Base-by-base conservation (phyloP, 2,113 vertebrate species). In the Mungos mungo region DNA sequence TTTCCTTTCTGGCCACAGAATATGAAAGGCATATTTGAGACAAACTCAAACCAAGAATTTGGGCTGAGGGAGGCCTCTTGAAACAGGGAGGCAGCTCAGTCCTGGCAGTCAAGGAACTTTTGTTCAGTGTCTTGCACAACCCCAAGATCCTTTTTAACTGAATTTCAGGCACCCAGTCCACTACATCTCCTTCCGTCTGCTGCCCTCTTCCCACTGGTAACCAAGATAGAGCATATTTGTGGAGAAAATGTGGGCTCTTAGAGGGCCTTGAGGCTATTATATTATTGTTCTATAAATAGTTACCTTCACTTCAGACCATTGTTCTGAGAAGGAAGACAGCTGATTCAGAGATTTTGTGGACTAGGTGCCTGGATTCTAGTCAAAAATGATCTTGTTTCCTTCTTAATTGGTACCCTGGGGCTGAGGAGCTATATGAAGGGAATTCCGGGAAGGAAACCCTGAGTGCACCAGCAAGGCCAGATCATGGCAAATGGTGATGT, bases 321-420 rank as follows among this genome's bases (percentile, higher is more conserved):
- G 50, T 35, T 96, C 84, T 95, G 63, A 83, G 81, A 95, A 89
- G 29, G 79, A 38, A 97, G 50, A 97, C 27, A 94, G 81, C 65
- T 96, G 94, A 95, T 95, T 97, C 96, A 96, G 95, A 71, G 68
- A 95, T 96, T 98, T 94, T 97, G 84, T 88, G 65, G 88, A 71
- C 63, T 96, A 21, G 31, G 14, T 86, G 35, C 88, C 83, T 96
- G 88, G 91, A 85, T 66, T 93, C 80, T 31, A 90, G 50, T 96
- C 21, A 87, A 89, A 96, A 95, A 66, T 90, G 93, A 85, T 57
- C 68, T 96, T 69, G 65, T 69, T 95, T 95, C 96, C 63, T 96
- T 95, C 54, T 95, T 97, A 96, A 88, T 81, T 97, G 90, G 79
- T 72, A 96, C 74, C 41, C 74, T 81, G 83, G 72, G 83, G 41